phyloP scores from a whole-genome alignment of 2,888 invertebrate genomes.

The Eupithecia inturbata region DNA sequence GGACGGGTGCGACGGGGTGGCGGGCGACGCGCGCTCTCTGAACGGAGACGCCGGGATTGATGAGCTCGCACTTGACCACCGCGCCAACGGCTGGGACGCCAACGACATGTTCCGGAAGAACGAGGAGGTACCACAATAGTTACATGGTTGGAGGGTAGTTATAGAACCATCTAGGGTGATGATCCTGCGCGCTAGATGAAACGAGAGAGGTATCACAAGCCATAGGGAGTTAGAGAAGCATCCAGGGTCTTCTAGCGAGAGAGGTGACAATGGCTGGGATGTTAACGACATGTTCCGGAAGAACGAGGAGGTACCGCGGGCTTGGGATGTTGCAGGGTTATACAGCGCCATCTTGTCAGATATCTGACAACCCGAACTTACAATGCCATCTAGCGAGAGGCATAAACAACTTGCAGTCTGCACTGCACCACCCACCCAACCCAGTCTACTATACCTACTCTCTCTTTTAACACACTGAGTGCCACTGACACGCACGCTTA shows the following conservation, averaged over 20 bases:
- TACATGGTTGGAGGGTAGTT: no score
- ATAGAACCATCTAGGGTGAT: background rate
- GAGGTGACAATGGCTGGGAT: slow-evolving; percentile 94
- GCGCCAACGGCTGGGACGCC: slow-evolving; percentile 97
- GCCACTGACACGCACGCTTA: no score
- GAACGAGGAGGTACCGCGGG: slow-evolving; percentile 88
- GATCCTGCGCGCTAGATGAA: background rate
- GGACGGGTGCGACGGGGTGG: slow-evolving; percentile 87
- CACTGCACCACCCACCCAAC: no score
- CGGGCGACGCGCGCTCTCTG: slow-evolving; percentile 76
- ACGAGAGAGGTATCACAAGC: background rate
- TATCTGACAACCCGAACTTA: no score
- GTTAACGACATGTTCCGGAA: slow-evolving; percentile 98
- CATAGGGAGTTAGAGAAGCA: background rate
- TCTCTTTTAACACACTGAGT: no score
- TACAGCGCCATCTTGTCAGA: no score
- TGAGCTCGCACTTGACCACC: slow-evolving; percentile 88
- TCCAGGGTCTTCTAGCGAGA: background rate
- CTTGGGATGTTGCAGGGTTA: no score
- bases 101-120: slow-evolving; percentile 98
- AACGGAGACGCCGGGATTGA: slow-evolving; percentile 86
- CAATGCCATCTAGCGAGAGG: no score
- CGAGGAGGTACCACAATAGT: slow-evolving; percentile 85
- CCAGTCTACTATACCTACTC: no score
- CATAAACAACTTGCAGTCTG: no score